These are phyloP conservation scores for Oryzias sinensis DNA, from an alignment of 2,797 vertebrate genomes.

Conservation along the genomic window DNA sequence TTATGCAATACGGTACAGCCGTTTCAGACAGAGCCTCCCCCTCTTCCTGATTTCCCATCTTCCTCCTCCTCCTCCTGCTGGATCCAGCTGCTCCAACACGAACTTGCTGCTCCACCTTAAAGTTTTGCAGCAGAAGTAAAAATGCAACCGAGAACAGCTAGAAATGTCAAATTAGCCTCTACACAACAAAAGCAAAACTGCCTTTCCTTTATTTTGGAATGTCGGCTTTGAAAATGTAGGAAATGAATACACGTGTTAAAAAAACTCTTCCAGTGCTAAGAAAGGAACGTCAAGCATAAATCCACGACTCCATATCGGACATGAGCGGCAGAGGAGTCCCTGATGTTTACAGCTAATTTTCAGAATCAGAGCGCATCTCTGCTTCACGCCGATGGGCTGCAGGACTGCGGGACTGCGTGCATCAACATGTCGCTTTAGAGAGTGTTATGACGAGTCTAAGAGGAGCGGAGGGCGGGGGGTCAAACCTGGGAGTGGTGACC, in stretches of 20 bases:
- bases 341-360: background rate
- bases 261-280: constrained; percentile 7
- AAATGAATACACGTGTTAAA: background rate
- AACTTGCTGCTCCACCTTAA: constrained; percentile 19
- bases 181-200: constrained; percentile 2
- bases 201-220: background rate
- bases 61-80: constrained; percentile 19
- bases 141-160: constrained; percentile 10
- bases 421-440: constrained; percentile 48
- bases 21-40: constrained; percentile 61
- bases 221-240: background rate
- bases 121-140: constrained; percentile 13
- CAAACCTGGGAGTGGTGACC: constrained; percentile 65
- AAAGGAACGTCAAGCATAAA: constrained; percentile 38
- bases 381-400: constrained; percentile 3
- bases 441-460: constrained; percentile 20
- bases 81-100: constrained; percentile 20
- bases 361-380: constrained; percentile 19
- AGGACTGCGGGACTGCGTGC: constrained; percentile 45
- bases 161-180: background rate
- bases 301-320: constrained; percentile 39
- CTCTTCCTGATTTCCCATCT: constrained; percentile 15
- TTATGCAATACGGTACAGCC: constrained; percentile 72
- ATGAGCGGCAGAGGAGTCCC: constrained; percentile 39
- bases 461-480: constrained; percentile 29